Evolutionary conservation across 2,113 vertebrate species (phyloP).

Genomic region (Pteropus alecto): DNA sequence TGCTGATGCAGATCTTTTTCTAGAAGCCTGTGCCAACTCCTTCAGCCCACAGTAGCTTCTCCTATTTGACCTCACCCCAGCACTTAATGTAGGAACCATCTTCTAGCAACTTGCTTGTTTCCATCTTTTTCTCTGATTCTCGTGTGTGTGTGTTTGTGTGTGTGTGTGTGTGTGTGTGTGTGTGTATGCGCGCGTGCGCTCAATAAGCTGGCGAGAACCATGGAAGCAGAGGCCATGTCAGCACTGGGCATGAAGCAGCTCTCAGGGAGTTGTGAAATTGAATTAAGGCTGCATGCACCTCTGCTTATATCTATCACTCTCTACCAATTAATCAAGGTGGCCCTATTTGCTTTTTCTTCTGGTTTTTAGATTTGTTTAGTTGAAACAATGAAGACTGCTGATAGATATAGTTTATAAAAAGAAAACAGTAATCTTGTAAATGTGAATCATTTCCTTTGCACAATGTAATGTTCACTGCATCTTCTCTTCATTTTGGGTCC

Average conservation of each 20-base stretch:
- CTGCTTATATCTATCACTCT: not conserved
- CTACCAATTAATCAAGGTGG: constrained; percentile 11
- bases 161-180: too few species aligned
- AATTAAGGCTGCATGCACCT: constrained; percentile 2
- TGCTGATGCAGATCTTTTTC: not conserved
- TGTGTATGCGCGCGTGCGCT: too few species aligned
- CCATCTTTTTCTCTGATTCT: not conserved
- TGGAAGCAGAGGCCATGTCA: not conserved
- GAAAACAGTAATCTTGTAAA: not conserved
- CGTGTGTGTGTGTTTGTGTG: not conserved
- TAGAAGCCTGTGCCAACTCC: not conserved
- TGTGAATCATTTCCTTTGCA: constrained; percentile 30
- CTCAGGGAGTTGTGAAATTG: constrained; percentile 10
- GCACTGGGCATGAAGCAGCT: not conserved
- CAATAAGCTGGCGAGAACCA: not conserved
- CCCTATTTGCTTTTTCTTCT: constrained; percentile 33
- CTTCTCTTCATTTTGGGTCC: not conserved
- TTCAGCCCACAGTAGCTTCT: not conserved
- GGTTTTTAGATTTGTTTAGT: not conserved
- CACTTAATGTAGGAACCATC: not conserved
- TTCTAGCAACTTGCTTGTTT: constrained; percentile 15
- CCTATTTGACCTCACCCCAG: not conserved
- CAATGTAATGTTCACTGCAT: not conserved
- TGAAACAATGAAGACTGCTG: not conserved
- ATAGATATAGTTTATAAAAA: constrained; percentile 36